Conservation (phyloP, 2,797 vertebrate species). For the Hippopotamyrus pictus region DNA sequence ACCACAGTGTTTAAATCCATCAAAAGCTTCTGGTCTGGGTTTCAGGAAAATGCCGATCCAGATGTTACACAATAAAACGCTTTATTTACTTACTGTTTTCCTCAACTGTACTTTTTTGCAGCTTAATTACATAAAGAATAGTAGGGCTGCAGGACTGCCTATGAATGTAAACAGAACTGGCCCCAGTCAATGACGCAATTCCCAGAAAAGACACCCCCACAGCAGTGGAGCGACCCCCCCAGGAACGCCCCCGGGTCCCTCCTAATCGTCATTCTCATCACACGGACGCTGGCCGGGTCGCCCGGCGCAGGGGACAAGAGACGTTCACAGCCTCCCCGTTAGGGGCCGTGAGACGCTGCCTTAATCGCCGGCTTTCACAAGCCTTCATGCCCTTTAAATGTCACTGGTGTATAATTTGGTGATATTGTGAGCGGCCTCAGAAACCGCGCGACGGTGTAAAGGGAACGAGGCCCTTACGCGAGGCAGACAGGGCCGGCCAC, state of each 20-base stretch:
- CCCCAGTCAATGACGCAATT: not conserved
- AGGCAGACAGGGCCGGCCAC: not conserved
- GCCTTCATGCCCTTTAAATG: constrained; percentile 51
- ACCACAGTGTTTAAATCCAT: constrained; percentile 5
- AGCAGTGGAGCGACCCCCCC: not conserved
- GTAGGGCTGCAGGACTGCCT: not conserved
- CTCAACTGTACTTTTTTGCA: not conserved
- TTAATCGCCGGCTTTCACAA: constrained; percentile 33
- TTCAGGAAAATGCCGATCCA: not conserved
- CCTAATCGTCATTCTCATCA: constrained; percentile 4
- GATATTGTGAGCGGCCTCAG: constrained; percentile 61
- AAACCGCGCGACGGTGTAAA: constrained; percentile 37
- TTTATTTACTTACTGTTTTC: not conserved
- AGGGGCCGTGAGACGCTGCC: not conserved
- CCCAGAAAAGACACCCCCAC: not conserved
- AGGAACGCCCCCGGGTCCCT: not conserved
- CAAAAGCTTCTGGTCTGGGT: not conserved
- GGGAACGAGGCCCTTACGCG: constrained; percentile 14
- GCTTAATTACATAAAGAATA: not conserved
- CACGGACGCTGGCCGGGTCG: not conserved
- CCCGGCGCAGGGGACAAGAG: not conserved
- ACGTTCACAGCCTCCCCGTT: not conserved
- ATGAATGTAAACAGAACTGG: not conserved
- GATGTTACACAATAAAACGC: not conserved
- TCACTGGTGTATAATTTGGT: constrained; percentile 63